Base-by-base conservation (phyloP, 2,797 vertebrate genomes). In the Amniataba percoides region DNA sequence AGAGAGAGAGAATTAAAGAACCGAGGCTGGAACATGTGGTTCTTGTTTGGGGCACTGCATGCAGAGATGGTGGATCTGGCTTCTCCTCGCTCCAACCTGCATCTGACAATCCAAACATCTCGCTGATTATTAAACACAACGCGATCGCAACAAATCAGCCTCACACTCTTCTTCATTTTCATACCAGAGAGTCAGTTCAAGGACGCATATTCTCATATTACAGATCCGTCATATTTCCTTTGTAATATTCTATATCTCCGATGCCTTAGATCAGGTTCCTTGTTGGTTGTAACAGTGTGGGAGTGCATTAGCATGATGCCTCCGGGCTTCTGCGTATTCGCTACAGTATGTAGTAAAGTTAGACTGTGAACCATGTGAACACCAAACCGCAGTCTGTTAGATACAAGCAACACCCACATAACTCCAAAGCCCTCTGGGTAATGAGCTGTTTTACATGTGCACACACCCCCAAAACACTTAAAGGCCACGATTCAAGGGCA, bases 41-140 rank as follows among this genome's bases (percentile, higher is more conserved):
- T 95, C 92, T 94, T 92, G 93, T 95, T 96, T 95, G 83, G 81
- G 87, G 85, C 58, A 63, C 88, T 91, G 75, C 87, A 79, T 83
- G 88, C 70, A 71, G 86, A 88, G 85, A 93, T 85, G 87, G 89
- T 66, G 85, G 81, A 70, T 89, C 89, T 89, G 87, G 85, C 86
- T 90, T 92, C 89, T 90, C 86, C 89, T 90, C 71, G 71, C 85
- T 89, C 87, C 81, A 63, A 92, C 85, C 88, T 89, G 86, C 87
- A 87, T 92, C 77, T 86, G n/a, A 85, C 82, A 92, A 92, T 91
- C 89, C 87, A 93, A 94, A 94, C 91, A 91, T 87, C 92, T 85
- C 82, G 39, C 88, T 92, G 87, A 92, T 93, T 92, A 90, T 92
- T 83, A 93, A 89, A 89, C 80, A 83, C 84, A 77, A 63, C 77